phyloP scores from a whole-genome alignment of 2,888 invertebrate species.

The Meiosimyza platycephala region DNA sequence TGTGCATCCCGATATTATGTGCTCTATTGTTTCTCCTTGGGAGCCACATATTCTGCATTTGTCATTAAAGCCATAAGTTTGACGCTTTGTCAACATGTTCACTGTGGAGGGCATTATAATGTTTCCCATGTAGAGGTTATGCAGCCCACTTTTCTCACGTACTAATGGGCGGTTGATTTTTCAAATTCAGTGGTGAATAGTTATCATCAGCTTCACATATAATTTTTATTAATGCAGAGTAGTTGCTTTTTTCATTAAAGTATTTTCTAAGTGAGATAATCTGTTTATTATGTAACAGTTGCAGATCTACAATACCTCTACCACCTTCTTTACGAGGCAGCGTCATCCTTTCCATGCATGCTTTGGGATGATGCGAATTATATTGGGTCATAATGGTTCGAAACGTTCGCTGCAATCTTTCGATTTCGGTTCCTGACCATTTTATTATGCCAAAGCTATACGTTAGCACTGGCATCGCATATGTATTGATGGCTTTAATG shows the following conservation, averaged over 20 bases:
- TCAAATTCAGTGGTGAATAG: too few species aligned
- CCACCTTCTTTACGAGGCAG: background rate
- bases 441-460: slow-evolving; percentile 13
- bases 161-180: too few species aligned
- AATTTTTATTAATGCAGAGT: too few species aligned
- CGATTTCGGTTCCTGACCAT: slow-evolving; percentile 13
- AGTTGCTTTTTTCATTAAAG: background rate
- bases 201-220: too few species aligned
- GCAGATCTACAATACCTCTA: background rate
- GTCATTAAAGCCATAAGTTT: slow-evolving; percentile 7
- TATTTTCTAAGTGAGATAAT: background rate
- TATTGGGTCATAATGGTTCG: slow-evolving; percentile 10
- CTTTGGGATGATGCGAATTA: slow-evolving; percentile 1
- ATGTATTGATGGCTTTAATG: slow-evolving; percentile 14
- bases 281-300: background rate
- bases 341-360: background rate
- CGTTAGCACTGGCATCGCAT: background rate
- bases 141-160: too few species aligned
- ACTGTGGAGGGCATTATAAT: too few species aligned
- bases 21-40: slow-evolving; percentile 13
- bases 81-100: background rate
- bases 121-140: too few species aligned
- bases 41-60: slow-evolving; percentile 10
- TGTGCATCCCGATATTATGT: slow-evolving; percentile 2
- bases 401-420: background rate